Base-by-base conservation (phyloP, 2,113 vertebrate genomes). In the Eonycteris spelaea region DNA sequence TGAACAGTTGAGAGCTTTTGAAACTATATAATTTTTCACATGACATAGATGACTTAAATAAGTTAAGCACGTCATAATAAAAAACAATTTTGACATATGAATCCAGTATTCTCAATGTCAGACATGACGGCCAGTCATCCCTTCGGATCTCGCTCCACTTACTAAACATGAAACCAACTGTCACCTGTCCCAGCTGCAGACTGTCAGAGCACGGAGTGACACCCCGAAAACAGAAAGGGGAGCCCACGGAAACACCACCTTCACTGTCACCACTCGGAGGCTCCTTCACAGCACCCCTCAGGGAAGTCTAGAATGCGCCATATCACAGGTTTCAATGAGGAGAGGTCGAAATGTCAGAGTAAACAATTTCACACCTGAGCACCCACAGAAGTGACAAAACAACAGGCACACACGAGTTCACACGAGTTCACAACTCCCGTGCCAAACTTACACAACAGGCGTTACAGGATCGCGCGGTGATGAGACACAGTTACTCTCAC, bases 11-110 rank as follows among this genome's bases (percentile, higher is more conserved):
- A 51, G 5, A 86, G 8, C 33, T 91, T 78, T 91, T 70, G 71
- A 94, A 96, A 93, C 55, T 22, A 63, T 30, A 61, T 1, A 70
- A 92, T 65, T 65, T 84, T 95, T 91, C 51, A 74, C 30, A 33
- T 68, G 74, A 89, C 22, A 67, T 16, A 74, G 18, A 63, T 74
- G 61, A 77, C 59, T 57, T 55, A 86, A 43, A 35, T 82, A 61
- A 51, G 38, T 84, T n/a, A 57, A 61, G 73, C 16, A 40, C 13
- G n/a, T 53, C 55, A 73, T 51, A 40, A 94, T 53, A 45, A 70
- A 92, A 84, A 90, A 74, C 14, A 73, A 92, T 59, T 26, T 61
- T 48, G 83, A 67, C 19, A 78, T 2, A 38, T 11, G 45, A 83
- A 90, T 79, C n/a, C 86, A 88, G 30, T 48, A 59, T 97, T 94